Base-by-base conservation (phyloP, 2,888 invertebrate species). In the Pimpla rufipes region DNA sequence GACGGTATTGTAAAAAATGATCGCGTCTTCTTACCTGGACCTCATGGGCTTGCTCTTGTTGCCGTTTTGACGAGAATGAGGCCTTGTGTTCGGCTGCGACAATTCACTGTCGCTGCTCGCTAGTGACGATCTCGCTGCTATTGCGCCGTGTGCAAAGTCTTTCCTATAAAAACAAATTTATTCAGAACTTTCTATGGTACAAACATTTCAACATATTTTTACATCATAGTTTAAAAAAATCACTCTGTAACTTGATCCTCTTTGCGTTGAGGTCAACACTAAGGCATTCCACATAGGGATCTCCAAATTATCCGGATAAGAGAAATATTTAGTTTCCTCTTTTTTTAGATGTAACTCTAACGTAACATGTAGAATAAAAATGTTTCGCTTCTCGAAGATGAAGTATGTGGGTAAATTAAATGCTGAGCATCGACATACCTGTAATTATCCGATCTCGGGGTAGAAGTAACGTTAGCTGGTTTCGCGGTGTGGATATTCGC, bases 81-180 rank as follows among this genome's bases (percentile, higher is more conserved):
- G 92, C 84, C 93, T 90, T 42, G 93, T 92, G 88, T 92, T 93
- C 70, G 93, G 91, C 86, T 93, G 93, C 8, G 94, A 94, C 81
- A 94, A 92, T 88, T 95, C 95, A 57, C 94, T 94, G 89, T 94
- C 94, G 68, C 95, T 95, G 89, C 94, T 94, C 59, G 94, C 94
- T 87, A 95, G 94, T 0, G 94, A 94, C 0, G 91, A 91, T 87
- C 92, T 92, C 21, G 92, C 92, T 70, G 92, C 92, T 85, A 93
- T 93, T 11, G 94, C 93, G n/a, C 96, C 96, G 88, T 96, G 95
- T 37, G 96, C 96, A 94, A 96, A 96, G 94, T 96, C 96, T 92
- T 91, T 91, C 84, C 91, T 91, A 79, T 83, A 79, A 64, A 75
- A 73, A 79, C 47, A 62, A 42, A 11, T 16, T 35, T 52, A 8